Conservation (phyloP, 1,140 invertebrate species). For the Metaphire vulgaris region DNA sequence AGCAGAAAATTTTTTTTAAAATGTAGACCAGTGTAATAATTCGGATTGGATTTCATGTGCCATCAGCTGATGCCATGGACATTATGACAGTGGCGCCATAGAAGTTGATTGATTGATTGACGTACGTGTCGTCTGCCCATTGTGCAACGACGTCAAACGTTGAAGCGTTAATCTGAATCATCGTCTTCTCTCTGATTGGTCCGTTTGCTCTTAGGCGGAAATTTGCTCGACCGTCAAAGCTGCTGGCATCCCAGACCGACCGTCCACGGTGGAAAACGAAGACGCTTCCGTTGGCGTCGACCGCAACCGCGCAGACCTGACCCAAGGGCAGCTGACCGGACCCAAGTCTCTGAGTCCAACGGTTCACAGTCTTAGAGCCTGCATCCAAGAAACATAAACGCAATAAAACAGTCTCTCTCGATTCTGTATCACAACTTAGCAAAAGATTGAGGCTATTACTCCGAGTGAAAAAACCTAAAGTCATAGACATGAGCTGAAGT, state of each 20-base stretch:
- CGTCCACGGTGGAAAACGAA: slow-evolving; percentile 81
- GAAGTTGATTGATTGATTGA: too few species aligned
- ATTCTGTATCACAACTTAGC: too few species aligned
- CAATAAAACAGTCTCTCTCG: too few species aligned
- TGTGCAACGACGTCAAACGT: slow-evolving; percentile 4
- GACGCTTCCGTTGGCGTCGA: slow-evolving; percentile 70
- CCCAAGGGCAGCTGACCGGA: slow-evolving; percentile 61
- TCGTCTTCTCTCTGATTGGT: slow-evolving; percentile 10
- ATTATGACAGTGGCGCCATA: too few species aligned
- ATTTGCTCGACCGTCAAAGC: neutral
- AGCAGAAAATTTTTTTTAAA: too few species aligned
- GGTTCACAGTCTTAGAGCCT: neutral
- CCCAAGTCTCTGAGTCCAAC: neutral
- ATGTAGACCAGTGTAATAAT: too few species aligned
- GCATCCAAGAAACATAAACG: too few species aligned
- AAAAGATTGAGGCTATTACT: too few species aligned
- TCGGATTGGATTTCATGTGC: too few species aligned
- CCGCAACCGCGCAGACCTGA: slow-evolving; percentile 74
- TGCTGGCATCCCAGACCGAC: slow-evolving; percentile 66
- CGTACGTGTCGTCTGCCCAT: slow-evolving; percentile 21
- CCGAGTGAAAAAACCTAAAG: too few species aligned
- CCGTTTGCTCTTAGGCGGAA: neutral
- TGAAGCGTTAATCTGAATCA: slow-evolving; percentile 35
- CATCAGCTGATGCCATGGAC: too few species aligned
- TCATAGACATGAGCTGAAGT: too few species aligned